Evolutionary conservation across 2,797 vertebrate genomes (phyloP), one percentile per base, ranked within the genome.

Genomic region (Chloroceryle inda): DNA sequence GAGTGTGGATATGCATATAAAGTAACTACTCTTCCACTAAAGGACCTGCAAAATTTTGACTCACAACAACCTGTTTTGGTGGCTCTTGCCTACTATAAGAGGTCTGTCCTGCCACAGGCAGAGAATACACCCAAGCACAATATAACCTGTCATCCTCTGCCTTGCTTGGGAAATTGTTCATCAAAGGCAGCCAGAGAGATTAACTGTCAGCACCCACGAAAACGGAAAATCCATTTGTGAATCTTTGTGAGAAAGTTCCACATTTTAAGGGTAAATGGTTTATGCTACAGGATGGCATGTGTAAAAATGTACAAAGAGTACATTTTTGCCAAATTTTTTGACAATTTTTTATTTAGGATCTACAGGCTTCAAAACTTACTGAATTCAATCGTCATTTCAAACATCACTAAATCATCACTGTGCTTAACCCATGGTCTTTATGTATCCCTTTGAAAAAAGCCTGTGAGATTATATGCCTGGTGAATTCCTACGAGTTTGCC

Each of bases 101-200:
- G 24, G 19, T 53, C 40, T 58, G 45, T 8, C 40, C 49, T 9
- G 1, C 26, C 50, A 29, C 17, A 16, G 35, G n/a, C 49, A 68
- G 73, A n/a, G 38, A 75, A 29, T 11, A 23, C 1, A 2, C 17
- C 63, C 47, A 58, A 69, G 22, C 63, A 37, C 27, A 74, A 6
- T 5, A n/a, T 33, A 71, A 76, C 29, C 49, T 27, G 44, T 45
- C 84, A 81, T 13, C 47, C 31, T 23, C 42, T 1, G 8, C 69
- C 63, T 72, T 37, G 37, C 44, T 53, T 56, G 38, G 59, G 74
- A 72, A 53, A 4, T 2, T 58, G n/a, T 5, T 84, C 31, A 2
- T 58, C 71, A 92, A 63, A 84, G 42, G 92, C 66, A 84, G 82
- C 16, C 37, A 58, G 38, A 86, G 55, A 63, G 2, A 86, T 82